phyloP scores from a whole-genome alignment of 2,797 vertebrate species.

The Crossoptilon crossoptilon region DNA sequence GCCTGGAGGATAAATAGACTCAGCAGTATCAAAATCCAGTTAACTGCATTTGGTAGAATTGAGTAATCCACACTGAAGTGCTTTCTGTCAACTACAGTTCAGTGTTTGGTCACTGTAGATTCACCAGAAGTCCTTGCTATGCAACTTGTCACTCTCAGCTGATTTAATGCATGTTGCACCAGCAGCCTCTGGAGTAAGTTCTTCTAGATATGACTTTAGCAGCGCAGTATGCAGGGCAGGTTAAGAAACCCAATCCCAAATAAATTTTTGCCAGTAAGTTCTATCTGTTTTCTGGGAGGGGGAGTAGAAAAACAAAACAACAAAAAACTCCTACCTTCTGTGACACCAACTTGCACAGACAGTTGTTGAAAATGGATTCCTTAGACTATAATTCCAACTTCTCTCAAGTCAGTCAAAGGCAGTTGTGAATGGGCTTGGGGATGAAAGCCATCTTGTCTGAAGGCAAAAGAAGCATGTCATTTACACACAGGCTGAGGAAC shows the following conservation, averaged over 20 bases:
- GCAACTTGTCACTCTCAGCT: not conserved
- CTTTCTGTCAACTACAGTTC: rapidly evolving
- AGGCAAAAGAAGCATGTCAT: not conserved
- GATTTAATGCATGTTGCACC: rapidly evolving
- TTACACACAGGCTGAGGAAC: not conserved
- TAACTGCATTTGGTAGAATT: not conserved
- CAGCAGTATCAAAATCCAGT: not conserved
- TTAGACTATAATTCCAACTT: not conserved
- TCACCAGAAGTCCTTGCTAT: not conserved
- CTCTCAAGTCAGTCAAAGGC: not conserved
- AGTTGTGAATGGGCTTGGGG: not conserved
- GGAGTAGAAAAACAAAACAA: too few species aligned
- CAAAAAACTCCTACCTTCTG: not conserved
- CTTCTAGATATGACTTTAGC: not conserved
- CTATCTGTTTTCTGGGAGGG: not conserved
- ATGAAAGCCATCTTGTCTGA: not conserved
- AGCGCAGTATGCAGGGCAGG: rapidly evolving
- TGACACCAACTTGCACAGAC: not conserved
- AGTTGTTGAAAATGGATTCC: not conserved
- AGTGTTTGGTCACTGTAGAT: not conserved
- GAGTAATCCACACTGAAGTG: not conserved
- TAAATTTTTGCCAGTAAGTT: not conserved
- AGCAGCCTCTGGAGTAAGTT: not conserved
- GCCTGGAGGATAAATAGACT: not conserved
- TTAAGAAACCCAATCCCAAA: not conserved